Conservation (phyloP, 2,888 invertebrate genomes). For the Tipula confusa region DNA sequence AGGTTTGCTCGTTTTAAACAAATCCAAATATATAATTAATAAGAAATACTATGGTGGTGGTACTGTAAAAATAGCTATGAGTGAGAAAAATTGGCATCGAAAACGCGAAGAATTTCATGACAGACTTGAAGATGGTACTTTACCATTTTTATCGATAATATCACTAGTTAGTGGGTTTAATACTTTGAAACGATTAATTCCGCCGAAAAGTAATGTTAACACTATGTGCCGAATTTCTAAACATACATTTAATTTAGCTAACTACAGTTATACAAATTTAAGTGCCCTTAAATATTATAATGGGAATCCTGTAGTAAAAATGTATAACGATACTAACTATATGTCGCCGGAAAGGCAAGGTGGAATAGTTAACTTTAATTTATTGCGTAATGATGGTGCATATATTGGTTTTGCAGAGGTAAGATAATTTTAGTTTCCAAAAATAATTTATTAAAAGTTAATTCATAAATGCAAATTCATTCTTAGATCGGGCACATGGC, state of each 20-base stretch:
- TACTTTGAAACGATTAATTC: conserved; percentile 60
- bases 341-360: conserved; percentile 65
- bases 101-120: conserved; percentile 65
- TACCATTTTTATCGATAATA: conserved; percentile 79
- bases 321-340: conserved; percentile 73
- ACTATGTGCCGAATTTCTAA: conserved; percentile 61
- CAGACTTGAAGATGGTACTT: conserved; percentile 91
- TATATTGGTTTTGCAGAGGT: conserved; percentile 88
- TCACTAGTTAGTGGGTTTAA: conserved; percentile 80
- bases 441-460: neutral
- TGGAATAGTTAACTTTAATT: conserved; percentile 82
- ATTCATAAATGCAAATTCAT: neutral
- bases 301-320: conserved; percentile 60
- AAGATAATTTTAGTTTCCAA: conserved; percentile 36
- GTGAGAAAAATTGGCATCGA: conserved; percentile 65
- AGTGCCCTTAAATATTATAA: conserved; percentile 64
- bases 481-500: conserved; percentile 82
- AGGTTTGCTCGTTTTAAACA: conserved; percentile 68
- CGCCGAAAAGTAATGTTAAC: conserved; percentile 45
- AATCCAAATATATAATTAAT: conserved; percentile 44
- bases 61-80: conserved; percentile 80
- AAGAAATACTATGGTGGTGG: conserved; percentile 91
- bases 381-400: conserved; percentile 69
- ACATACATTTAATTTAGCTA: conserved; percentile 73
- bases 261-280: conserved; percentile 64